Evolutionary conservation across 2,797 vertebrate genomes (phyloP), one percentile per base, ranked within the genome.

Genomic region (Artibeus jamaicensis): DNA sequence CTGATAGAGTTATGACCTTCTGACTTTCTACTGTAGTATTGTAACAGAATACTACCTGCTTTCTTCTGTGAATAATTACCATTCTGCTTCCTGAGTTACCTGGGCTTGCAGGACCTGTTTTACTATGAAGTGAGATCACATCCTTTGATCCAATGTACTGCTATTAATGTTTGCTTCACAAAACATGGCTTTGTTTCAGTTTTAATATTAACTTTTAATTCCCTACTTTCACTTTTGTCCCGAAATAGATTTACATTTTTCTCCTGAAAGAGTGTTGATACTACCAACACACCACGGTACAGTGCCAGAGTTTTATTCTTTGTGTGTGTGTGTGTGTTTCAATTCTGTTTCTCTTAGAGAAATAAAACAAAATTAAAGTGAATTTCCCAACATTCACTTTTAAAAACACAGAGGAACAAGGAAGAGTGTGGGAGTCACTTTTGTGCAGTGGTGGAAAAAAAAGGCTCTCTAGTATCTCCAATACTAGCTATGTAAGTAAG

Each of bases 61-160:
- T 97, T 96, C 98, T 98, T 92, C 98, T 96, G 97, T 97, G 98
- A 98, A 98, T 98, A 98, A 99, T 99, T 99, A 99, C 98, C 93
- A 98, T 97, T 98, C 98, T 97, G 98, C 99, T 99, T 99, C 99
- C 99, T 98, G 98, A 98, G 98, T 98, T 98, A 99, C 99, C 99
- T 98, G 98, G 97, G 99, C 99, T 99, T 98, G 99, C 99, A 99
- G 96, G 99, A 99, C 99, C 99, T 99, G 99, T 99, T 99, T 99
- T 98, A 98, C 98, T 97, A 95, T 98, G 98, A 98, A 98, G 97
- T 98, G 98, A 99, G 99, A 99, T 99, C 98, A 98, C 97, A 98
- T 96, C 98, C 98, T 99, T 98, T 98, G 98, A 98, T 98, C 98
- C 98, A 95, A 90, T 94, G 97, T 94, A 95, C 96, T 96, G 94